phyloP scores from a whole-genome alignment of 35 echinoderm and acorn worm species.

The Diadema setosum region DNA sequence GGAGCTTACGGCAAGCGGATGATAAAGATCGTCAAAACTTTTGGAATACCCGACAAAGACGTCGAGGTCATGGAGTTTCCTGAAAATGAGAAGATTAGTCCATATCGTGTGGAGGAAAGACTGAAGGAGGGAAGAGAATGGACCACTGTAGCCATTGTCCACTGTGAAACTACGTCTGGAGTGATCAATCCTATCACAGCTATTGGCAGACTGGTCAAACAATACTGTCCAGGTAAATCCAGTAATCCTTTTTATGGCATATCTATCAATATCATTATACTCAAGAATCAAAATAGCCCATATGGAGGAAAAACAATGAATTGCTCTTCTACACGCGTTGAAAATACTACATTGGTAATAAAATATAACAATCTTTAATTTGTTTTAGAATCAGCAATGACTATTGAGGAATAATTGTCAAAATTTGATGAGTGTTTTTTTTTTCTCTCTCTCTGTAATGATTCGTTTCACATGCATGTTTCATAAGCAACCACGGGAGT shows the following conservation, averaged over 20 bases:
- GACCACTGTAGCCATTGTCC: slow-evolving; percentile 79
- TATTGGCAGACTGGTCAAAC: slow-evolving; percentile 69
- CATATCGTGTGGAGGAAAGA: slow-evolving; percentile 39
- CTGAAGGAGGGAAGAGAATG: slow-evolving; percentile 35
- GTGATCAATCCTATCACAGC: slow-evolving; percentile 60
- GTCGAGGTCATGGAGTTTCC: slow-evolving; percentile 37
- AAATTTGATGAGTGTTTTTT: too few species aligned
- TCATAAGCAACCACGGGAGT: too few species aligned
- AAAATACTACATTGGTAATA: too few species aligned
- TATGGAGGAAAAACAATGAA: too few species aligned
- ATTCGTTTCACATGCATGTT: too few species aligned
- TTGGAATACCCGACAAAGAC: slow-evolving; percentile 20
- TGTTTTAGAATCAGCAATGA: too few species aligned
- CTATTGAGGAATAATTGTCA: too few species aligned
- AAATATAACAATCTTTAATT: too few species aligned
- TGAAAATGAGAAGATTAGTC: slow-evolving; percentile 25
- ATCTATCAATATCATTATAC: background rate
- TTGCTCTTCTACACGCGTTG: too few species aligned
- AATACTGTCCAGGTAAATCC: slow-evolving; percentile 58
- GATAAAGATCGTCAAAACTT: background rate
- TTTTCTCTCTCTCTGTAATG: too few species aligned
- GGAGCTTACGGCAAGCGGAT: slow-evolving; percentile 75
- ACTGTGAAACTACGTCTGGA: slow-evolving; percentile 86
- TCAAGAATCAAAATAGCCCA: too few species aligned
- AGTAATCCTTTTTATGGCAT: background rate